phyloP scores from a whole-genome alignment of 2,797 vertebrate genomes.

The Scolopax bukidnonensis region DNA sequence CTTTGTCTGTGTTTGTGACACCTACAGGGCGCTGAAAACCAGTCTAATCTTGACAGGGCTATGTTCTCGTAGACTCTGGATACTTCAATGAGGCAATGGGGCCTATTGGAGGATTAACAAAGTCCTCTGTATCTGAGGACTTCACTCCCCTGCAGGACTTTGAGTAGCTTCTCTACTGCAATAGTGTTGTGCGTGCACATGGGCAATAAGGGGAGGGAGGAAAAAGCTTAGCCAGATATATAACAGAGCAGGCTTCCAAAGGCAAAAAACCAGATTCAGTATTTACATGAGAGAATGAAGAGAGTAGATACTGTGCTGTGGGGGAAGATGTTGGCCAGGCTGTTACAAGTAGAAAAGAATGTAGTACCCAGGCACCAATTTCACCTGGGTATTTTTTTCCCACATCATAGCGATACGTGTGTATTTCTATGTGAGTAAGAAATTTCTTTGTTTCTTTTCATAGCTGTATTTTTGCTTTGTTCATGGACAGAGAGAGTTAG shows the following conservation, averaged over 20 bases:
- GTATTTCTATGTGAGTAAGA: background rate
- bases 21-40: background rate
- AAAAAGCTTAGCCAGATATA: background rate
- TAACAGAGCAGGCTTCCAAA: background rate
- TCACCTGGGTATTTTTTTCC: background rate
- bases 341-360: background rate
- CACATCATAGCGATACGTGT: rapidly evolving
- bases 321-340: background rate
- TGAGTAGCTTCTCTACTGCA: background rate
- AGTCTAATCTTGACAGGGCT: background rate
- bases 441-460: background rate
- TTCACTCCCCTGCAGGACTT: background rate
- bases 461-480: background rate
- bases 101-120: background rate
- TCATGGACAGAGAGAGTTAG: background rate
- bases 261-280: rapidly evolving
- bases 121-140: background rate
- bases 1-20: background rate
- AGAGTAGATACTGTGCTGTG: background rate
- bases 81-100: background rate
- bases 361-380: background rate
- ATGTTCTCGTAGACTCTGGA: background rate
- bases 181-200: background rate
- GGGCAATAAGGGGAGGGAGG: background rate
- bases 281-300: background rate